These are phyloP conservation scores for Sphenodon punctatus DNA, from an alignment of 2,797 vertebrate genomes.

Conservation along the genomic window DNA sequence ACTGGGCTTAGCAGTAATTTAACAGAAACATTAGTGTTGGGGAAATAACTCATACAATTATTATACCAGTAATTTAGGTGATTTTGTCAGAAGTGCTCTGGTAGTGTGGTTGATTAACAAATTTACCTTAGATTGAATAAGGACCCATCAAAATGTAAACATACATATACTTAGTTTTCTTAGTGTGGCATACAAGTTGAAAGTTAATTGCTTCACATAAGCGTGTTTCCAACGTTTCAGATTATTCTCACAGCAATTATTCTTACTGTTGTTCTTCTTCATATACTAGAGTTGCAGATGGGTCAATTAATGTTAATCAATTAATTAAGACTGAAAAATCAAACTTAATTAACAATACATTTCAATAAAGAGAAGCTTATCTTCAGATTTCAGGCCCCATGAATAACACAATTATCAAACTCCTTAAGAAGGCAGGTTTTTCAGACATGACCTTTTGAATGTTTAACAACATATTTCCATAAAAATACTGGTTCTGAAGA, in stretches of 20 bases:
- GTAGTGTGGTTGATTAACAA: slow-evolving; percentile 36
- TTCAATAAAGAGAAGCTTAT: slow-evolving; percentile 34
- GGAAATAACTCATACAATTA: slow-evolving; percentile 35
- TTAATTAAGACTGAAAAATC: slow-evolving; percentile 63
- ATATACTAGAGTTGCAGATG: slow-evolving; percentile 50
- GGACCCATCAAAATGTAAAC: slow-evolving; percentile 28
- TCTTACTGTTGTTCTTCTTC: slow-evolving; percentile 32
- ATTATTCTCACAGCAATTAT: slow-evolving; percentile 44
- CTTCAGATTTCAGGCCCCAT: neutral
- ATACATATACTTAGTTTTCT: slow-evolving; percentile 11
- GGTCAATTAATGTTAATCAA: slow-evolving; percentile 68
- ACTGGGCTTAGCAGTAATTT: slow-evolving; percentile 60
- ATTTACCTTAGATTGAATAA: slow-evolving; percentile 44
- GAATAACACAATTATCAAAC: slow-evolving; percentile 30
- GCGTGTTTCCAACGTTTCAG: slow-evolving; percentile 32
- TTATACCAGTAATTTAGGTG: slow-evolving; percentile 23
- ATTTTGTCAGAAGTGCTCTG: slow-evolving; percentile 6
- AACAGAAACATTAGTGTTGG: slow-evolving; percentile 40
- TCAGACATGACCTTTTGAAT: neutral
- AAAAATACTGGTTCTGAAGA: neutral
- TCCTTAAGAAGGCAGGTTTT: slow-evolving; percentile 12
- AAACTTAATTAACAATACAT: slow-evolving; percentile 66
- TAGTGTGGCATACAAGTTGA: neutral
- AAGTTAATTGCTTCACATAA: slow-evolving; percentile 42
- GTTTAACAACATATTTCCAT: neutral